A percentile compares a stretch with the other conserved stretches of the same genome.
phyloP scores from a whole-genome alignment of 2,888 invertebrate genomes.

The Cataglyphis rosenhaueri region DNA sequence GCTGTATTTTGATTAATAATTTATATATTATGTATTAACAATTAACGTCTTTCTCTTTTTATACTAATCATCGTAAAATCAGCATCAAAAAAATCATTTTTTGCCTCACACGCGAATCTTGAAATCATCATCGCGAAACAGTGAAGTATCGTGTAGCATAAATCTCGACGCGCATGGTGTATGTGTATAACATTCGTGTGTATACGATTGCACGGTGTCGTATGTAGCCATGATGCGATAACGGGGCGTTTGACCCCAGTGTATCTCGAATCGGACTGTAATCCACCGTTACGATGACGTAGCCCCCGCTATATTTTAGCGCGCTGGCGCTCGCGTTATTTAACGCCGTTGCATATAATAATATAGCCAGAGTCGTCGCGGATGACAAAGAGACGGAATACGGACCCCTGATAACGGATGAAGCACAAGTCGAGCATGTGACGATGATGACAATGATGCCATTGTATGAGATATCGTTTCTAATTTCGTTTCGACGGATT shows the following conservation, averaged over 20 bases:
- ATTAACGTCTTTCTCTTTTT: neutral
- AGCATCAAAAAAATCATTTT: neutral
- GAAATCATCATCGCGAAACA: neutral
- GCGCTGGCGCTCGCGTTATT: slow-evolving; percentile 68
- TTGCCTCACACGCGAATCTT: neutral
- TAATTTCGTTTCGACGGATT: neutral
- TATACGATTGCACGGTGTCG: neutral
- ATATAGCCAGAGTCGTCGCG: neutral
- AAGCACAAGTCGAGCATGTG: slow-evolving; percentile 57
- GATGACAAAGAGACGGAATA: slow-evolving; percentile 19
- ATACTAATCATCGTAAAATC: neutral
- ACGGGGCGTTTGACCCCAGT: slow-evolving; percentile 80
- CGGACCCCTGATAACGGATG: slow-evolving; percentile 55
- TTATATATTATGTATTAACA: neutral
- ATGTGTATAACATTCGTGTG: neutral
- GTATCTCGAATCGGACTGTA: slow-evolving; percentile 78
- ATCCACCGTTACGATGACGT: slow-evolving; percentile 76
- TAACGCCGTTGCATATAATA: slow-evolving; percentile 64
- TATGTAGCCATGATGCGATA: slow-evolving; percentile 68
- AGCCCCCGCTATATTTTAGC: slow-evolving; percentile 55
- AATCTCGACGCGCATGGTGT: neutral
- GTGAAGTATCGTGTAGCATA: neutral
- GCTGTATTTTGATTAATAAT: neutral
- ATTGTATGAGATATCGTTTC: neutral
- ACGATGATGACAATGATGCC: slow-evolving; percentile 48